These are phyloP conservation scores for Eupleurogrammus muticus DNA, from an alignment of 2,797 vertebrate genomes.

Conservation along the genomic window DNA sequence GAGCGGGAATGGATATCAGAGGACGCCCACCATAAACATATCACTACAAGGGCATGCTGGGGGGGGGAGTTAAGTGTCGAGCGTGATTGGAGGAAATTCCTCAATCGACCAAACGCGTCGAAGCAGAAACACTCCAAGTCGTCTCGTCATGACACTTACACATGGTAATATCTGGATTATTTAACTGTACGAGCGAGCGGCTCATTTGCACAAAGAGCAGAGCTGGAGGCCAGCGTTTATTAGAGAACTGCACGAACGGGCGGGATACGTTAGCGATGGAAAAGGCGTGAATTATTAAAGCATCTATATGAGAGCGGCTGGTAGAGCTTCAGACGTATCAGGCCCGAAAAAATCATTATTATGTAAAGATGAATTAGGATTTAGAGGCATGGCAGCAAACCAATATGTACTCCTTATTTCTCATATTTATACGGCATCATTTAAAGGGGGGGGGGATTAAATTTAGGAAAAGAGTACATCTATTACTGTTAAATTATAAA, in stretches of 20 bases:
- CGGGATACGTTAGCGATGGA: slow-evolving; percentile 40
- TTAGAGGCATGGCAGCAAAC: neutral
- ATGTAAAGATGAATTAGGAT: neutral
- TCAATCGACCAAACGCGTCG: neutral
- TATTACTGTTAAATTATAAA: slow-evolving; percentile 71
- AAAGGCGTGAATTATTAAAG: slow-evolving; percentile 58
- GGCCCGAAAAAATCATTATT: neutral
- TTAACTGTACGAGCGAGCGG: slow-evolving; percentile 25
- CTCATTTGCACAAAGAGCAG: slow-evolving; percentile 31
- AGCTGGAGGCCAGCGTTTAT: slow-evolving; percentile 23
- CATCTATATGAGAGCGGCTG: slow-evolving; percentile 9
- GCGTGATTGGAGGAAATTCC: neutral
- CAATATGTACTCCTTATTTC: neutral
- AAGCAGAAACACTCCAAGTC: slow-evolving; percentile 2
- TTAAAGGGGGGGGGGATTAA: slow-evolving; percentile 14
- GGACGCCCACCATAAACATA: slow-evolving; percentile 17
- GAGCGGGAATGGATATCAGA: slow-evolving; percentile 33
- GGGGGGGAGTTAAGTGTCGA: slow-evolving; percentile 9
- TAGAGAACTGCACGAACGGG: slow-evolving; percentile 24
- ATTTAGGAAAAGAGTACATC: slow-evolving; percentile 32
- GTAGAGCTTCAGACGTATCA: slow-evolving; percentile 17
- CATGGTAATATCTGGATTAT: slow-evolving; percentile 39
- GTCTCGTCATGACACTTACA: neutral
- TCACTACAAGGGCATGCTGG: slow-evolving; percentile 17
- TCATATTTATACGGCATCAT: neutral